Percentiles rank a stretch among this genome's conserved stretches.
These are phyloP conservation scores for Bos indicus DNA, from an alignment of 2,113 vertebrate species.

Conservation along the genomic window DNA sequence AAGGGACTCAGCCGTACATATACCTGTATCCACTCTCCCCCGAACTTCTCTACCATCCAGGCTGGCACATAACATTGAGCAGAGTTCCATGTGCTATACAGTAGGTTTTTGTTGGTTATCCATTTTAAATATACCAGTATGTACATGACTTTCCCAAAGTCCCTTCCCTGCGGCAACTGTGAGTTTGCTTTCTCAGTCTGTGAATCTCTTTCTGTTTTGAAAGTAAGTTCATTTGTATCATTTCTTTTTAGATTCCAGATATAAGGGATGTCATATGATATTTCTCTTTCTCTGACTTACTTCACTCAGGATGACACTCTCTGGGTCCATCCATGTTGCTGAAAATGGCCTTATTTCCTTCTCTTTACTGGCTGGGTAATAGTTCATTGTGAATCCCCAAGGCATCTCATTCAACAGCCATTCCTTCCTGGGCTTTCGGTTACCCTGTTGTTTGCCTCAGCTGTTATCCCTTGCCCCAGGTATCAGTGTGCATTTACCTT, in stretches of 20 bases:
- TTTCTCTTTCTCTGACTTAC: background rate
- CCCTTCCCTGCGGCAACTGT: accelerated
- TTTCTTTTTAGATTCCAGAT: background rate
- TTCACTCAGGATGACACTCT: background rate
- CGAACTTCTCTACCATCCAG: background rate
- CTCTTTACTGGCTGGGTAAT: background rate
- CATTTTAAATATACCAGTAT: background rate
- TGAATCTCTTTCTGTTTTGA: background rate
- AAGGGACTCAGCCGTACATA: background rate
- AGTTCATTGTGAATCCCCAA: background rate
- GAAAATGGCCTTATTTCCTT: background rate
- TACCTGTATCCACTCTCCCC: background rate
- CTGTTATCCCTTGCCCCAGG: background rate
- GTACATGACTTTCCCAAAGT: background rate
- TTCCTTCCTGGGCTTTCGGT: background rate
- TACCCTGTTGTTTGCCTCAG: background rate
- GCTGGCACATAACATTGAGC: background rate
- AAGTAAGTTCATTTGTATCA: background rate
- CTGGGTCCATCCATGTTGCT: background rate
- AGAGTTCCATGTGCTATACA: background rate
- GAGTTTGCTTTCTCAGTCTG: background rate
- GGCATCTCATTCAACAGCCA: background rate
- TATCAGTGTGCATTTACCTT: background rate
- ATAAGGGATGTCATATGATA: background rate
- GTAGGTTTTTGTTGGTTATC: background rate